Evolutionary conservation across 1,140 invertebrate species (phyloP).

Genomic region (Zophobas atratus): DNA sequence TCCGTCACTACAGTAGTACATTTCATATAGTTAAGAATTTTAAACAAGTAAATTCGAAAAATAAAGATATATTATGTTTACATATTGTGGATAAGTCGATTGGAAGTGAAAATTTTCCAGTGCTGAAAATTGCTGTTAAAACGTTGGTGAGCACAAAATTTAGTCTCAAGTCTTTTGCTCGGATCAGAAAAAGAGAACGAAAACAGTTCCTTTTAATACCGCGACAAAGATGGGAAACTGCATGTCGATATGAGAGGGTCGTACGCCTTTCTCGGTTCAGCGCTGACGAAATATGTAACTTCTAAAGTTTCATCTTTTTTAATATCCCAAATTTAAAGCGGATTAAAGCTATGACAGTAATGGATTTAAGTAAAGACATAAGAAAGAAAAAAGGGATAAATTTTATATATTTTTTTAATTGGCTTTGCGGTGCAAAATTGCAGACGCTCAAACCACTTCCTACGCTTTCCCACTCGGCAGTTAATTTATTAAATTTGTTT

Average conservation of each 20-base stretch:
- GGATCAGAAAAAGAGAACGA: too few relatives aligned
- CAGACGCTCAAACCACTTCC: conserved; percentile 11
- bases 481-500: conserved; percentile 31
- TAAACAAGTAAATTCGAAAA: too few relatives aligned
- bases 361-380: conserved; percentile 17
- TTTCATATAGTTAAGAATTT: too few relatives aligned
- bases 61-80: too few relatives aligned
- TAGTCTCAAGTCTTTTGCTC: too few relatives aligned
- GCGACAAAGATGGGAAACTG: neutral
- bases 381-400: conserved; percentile 14
- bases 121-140: too few relatives aligned
- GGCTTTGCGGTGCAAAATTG: conserved; percentile 16
- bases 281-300: neutral
- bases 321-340: conserved; percentile 8
- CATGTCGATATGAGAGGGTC: neutral
- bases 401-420: conserved; percentile 33
- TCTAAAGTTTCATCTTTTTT: conserved; percentile 1
- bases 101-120: too few relatives aligned
- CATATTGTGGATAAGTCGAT: too few relatives aligned
- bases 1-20: too few relatives aligned
- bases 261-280: neutral
- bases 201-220: too few relatives aligned
- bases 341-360: conserved; percentile 24
- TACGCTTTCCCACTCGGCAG: neutral
- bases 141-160: too few relatives aligned